Evolutionary conservation across 2,888 invertebrate genomes (phyloP).

Genomic region (Andricus quercusramuli): DNA sequence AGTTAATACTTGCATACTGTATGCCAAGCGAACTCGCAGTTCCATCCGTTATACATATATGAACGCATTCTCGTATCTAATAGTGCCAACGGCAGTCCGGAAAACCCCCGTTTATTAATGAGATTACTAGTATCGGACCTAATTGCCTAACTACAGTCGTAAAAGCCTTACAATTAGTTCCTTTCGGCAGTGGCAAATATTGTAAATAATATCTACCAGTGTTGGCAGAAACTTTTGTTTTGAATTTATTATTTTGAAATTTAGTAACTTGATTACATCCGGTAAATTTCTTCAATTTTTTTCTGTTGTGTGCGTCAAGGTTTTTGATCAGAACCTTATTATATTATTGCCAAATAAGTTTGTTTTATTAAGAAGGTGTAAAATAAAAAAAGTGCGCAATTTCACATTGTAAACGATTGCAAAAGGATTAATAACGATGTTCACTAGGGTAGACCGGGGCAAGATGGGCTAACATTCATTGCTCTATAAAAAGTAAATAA

Average conservation of each 20-base stretch:
- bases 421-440: too few species aligned
- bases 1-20: constrained; percentile 31
- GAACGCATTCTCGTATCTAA: constrained; percentile 10
- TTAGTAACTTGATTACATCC: not conserved
- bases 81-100: not conserved
- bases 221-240: not conserved
- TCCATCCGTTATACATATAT: constrained; percentile 28
- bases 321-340: too few species aligned
- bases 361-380: too few species aligned
- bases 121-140: constrained; percentile 4
- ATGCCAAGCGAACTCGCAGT: constrained; percentile 14
- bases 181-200: not conserved
- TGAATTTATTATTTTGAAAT: not conserved
- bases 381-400: too few species aligned
- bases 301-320: too few species aligned
- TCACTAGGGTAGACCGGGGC: too few species aligned
- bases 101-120: constrained; percentile 31
- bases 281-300: too few species aligned
- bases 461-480: too few species aligned
- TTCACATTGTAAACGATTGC: too few species aligned
- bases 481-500: too few species aligned
- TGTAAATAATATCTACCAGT: not conserved
- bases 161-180: constrained; percentile 2
- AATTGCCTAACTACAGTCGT: not conserved
- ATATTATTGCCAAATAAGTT: too few species aligned